Conservation (phyloP, 2,888 invertebrate species). For the Pilophorus perplexus region DNA sequence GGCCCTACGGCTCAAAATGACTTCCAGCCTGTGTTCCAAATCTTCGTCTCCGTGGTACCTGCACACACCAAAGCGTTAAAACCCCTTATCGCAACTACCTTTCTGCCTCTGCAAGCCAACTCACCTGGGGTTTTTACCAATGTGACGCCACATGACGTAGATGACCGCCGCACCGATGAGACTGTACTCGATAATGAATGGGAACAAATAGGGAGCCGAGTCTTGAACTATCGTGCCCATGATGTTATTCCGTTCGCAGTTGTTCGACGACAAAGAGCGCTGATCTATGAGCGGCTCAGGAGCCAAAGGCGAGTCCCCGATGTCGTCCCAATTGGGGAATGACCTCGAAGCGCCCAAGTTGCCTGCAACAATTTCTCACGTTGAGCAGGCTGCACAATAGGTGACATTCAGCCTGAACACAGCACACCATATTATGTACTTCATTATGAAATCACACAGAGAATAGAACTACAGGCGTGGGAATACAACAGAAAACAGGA, state of each 20-base stretch:
- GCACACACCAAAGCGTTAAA: no score
- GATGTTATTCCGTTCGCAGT: constrained; percentile 79
- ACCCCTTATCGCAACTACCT: no score
- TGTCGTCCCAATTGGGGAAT: constrained; percentile 44
- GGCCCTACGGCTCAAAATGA: constrained; percentile 81
- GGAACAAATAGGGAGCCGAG: constrained; percentile 91
- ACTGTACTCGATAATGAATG: constrained; percentile 94
- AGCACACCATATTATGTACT: no score
- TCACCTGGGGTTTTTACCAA: constrained; percentile 81
- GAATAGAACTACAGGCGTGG: no score
- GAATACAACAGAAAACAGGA: not conserved
- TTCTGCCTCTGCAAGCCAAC: no score
- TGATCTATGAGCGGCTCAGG: constrained; percentile 46
- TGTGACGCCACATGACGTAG: constrained; percentile 95
- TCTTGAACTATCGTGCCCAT: constrained; percentile 92
- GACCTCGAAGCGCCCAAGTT: constrained; percentile 12
- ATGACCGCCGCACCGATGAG: constrained; percentile 92
- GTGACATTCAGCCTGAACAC: no score
- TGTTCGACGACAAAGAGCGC: constrained; percentile 44
- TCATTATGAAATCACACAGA: no score
- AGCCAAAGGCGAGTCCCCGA: constrained; percentile 42
- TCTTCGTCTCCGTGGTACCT: constrained; percentile 74
- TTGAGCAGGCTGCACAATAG: no score
- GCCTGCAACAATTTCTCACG: constrained; percentile 11
- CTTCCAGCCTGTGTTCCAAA: constrained; percentile 81